Evolutionary conservation across 2,888 invertebrate species (phyloP).

Genomic region (Ormyrus thymus): DNA sequence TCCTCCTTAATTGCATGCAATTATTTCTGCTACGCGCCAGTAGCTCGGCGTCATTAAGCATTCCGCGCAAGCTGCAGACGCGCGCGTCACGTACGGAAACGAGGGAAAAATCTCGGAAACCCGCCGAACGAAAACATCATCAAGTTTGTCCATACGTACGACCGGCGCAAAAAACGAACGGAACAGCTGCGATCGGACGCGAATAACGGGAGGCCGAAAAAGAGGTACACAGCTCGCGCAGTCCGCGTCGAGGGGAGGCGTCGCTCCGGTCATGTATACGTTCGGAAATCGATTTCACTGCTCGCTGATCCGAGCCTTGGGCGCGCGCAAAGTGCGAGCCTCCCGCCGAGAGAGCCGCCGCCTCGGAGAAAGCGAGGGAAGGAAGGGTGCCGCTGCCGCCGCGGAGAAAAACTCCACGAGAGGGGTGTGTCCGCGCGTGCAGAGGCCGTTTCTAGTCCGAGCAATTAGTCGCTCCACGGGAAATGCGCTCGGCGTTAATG

Average conservation of each 20-base stretch:
- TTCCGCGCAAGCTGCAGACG: no score
- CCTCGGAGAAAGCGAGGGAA: not conserved
- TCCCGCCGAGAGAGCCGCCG: constrained; percentile 3
- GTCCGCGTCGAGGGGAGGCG: not conserved
- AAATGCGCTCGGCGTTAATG: constrained; percentile 63
- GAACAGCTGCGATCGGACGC: not conserved
- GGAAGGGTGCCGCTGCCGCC: constrained; percentile 1
- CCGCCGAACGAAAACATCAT: no score
- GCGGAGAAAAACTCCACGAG: not conserved
- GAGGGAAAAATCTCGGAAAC: no score
- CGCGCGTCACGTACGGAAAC: no score
- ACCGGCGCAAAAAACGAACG: not conserved
- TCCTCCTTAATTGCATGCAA: no score
- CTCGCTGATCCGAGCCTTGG: constrained; percentile 47
- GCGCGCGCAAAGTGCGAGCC: constrained; percentile 26
- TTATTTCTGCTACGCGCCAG: no score
- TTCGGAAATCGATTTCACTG: constrained; percentile 62
- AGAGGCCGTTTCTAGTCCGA: not conserved
- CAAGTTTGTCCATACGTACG: no score
- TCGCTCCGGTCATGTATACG: constrained; percentile 36
- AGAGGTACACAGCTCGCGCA: not conserved
- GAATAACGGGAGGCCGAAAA: not conserved
- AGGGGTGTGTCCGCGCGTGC: constrained; percentile 36
- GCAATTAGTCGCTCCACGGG: constrained; percentile 67
- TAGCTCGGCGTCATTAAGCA: no score